phyloP scores from a whole-genome alignment of 2,888 invertebrate species.

The Drosophila lacicola region DNA sequence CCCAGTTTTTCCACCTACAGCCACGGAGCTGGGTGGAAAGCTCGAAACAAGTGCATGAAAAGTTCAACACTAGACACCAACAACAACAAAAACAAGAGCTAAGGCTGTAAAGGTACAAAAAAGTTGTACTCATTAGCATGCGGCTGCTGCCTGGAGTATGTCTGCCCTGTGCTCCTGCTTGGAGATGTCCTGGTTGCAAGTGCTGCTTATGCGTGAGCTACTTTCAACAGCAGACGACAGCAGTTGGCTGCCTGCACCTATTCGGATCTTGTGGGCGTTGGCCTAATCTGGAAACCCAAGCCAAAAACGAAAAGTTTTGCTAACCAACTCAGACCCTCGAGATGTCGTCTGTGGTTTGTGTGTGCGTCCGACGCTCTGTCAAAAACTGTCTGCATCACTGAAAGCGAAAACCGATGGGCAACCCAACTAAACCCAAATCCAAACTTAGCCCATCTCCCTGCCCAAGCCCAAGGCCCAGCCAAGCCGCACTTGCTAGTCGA shows the following conservation, averaged over 20 bases:
- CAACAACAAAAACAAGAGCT: slow-evolving; percentile 5
- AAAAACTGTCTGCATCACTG: slow-evolving; percentile 58
- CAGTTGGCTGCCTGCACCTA: slow-evolving; percentile 5
- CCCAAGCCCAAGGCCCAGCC: slow-evolving; percentile 2
- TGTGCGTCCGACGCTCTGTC: slow-evolving; percentile 58
- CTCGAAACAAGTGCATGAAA: slow-evolving; percentile 45
- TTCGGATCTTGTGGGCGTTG: slow-evolving; percentile 22
- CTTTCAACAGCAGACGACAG: slow-evolving; percentile 60
- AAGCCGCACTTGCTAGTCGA: slow-evolving; percentile 56
- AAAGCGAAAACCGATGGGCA: slow-evolving; percentile 55
- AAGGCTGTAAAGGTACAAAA: slow-evolving; percentile 35
- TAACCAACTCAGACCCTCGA: slow-evolving; percentile 42
- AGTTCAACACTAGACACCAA: slow-evolving; percentile 42
- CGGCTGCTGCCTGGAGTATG: slow-evolving; percentile 43
- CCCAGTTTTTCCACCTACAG: slow-evolving; percentile 15
- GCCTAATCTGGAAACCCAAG: slow-evolving; percentile 44
- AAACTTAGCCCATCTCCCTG: background rate
- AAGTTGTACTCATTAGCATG: slow-evolving; percentile 75
- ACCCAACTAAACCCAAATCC: slow-evolving; percentile 5
- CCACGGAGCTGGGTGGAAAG: slow-evolving; percentile 7
- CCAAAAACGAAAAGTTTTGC: slow-evolving; percentile 57
- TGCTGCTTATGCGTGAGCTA: slow-evolving; percentile 63
- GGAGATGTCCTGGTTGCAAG: slow-evolving; percentile 28
- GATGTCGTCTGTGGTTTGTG: slow-evolving; percentile 55
- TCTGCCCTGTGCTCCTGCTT: background rate